Base-by-base conservation (phyloP, 2,797 vertebrate species). In the Vespertilio murinus region DNA sequence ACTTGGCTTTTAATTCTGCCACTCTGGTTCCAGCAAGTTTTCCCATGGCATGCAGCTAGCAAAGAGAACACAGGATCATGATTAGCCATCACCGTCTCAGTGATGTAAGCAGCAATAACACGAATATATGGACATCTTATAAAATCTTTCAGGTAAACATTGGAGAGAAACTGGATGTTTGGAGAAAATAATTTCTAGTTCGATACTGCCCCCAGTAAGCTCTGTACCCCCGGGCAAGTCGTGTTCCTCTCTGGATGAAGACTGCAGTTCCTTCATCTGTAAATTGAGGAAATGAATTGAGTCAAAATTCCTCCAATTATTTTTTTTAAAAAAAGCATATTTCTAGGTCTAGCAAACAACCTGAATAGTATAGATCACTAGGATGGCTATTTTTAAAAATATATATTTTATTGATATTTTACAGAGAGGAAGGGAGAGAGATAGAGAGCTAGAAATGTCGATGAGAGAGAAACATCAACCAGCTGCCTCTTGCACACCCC, bases 1-100 rank as follows among this genome's bases (percentile, higher is more conserved):
- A 99, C 85, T 98, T 98, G 88, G 97, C 98, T 90, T 98, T 99
- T 94, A 99, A 96, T 81, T 98, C 97, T 75, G 98, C 98, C 95
- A 98, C 93, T 97, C 97, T 98, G 91, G 97, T 98, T 84, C 94
- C 98, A 92, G 98, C 97, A 87, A 99, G 98, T 96, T 98, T 98
- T 90, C 98, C 99, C 92, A 91, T 80, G 90, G 98, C 97, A 93
- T 98, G 96, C 42, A 99, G 96, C 99, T 99, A 94, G 35, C 81
- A 96, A 97, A 97, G 91, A 93, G 65, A 97, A 96, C 30, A 94
- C 4, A 96, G 75, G 42, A 13, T 70, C n/a, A 35, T 30, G 12
- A 8, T 94, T 80, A 91, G 56, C 42, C 40, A 30, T 30, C 16
- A 56, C 2, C 22, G 2, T 61, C 54, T 75, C 40, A 33, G 13